Conservation (phyloP, 1,140 invertebrate genomes). For the Drosophila guanche region DNA sequence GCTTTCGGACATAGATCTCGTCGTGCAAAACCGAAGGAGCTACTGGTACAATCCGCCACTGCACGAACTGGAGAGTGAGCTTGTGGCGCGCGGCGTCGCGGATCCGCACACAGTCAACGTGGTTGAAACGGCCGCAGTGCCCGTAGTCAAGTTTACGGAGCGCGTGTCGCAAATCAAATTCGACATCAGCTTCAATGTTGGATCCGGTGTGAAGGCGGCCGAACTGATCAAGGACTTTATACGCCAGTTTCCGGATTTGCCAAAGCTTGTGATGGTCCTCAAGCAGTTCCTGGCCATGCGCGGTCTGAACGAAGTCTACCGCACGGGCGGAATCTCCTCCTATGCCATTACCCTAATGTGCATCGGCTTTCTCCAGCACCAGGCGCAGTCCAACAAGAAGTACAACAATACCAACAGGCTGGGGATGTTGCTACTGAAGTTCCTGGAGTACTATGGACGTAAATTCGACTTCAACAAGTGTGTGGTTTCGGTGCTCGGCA, state of each 20-base stretch:
- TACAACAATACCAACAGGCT: constrained; percentile 44
- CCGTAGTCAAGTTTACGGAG: constrained; percentile 64
- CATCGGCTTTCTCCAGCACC: constrained; percentile 55
- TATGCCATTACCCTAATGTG: constrained; percentile 62
- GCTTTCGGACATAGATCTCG: constrained; percentile 56
- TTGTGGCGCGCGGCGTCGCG: constrained; percentile 35
- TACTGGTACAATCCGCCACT: constrained; percentile 31
- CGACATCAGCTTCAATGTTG: constrained; percentile 59
- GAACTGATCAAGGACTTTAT: constrained; percentile 52
- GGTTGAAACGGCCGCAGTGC: constrained; percentile 59
- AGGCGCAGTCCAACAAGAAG: constrained; percentile 9
- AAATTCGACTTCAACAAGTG: constrained; percentile 64
- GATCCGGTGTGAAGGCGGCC: constrained; percentile 53
- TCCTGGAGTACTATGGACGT: constrained; percentile 62
- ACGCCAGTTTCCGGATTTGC: constrained; percentile 48
- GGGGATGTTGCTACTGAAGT: constrained; percentile 54
- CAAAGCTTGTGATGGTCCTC: constrained; percentile 60
- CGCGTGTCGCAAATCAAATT: constrained; percentile 54
- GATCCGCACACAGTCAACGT: constrained; percentile 34
- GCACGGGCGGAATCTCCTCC: constrained; percentile 54
- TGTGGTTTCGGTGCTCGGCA: constrained; percentile 40
- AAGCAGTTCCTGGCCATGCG: constrained; percentile 53
- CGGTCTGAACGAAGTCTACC: constrained; percentile 61
- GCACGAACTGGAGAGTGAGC: constrained; percentile 29
- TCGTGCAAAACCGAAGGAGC: constrained; percentile 13